These are phyloP conservation scores for Pelodytes ibericus DNA, from an alignment of 2,797 vertebrate genomes.

Conservation along the genomic window DNA sequence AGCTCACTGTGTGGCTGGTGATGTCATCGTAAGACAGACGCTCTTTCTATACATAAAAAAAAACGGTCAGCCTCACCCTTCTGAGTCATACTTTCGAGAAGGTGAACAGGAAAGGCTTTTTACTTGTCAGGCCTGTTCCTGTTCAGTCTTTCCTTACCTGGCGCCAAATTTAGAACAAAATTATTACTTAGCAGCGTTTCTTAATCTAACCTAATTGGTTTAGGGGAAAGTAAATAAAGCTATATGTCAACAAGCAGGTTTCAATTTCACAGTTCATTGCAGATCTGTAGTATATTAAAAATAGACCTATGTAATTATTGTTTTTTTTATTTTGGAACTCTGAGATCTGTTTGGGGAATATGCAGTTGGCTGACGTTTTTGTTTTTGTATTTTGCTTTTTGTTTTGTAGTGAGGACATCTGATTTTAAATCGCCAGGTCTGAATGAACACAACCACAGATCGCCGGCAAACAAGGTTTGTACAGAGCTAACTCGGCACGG, in stretches of 20 bases:
- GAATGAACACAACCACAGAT: background rate
- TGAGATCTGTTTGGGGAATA: too few relatives aligned
- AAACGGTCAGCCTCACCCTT: constrained; percentile 17
- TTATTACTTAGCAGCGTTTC: constrained; percentile 1
- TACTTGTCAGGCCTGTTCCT: background rate
- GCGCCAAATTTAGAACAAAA: constrained; percentile 16
- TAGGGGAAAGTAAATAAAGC: background rate
- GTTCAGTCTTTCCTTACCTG: background rate
- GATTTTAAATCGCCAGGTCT: background rate
- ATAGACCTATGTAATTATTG: background rate
- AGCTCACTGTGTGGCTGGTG: background rate
- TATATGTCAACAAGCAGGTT: too few relatives aligned
- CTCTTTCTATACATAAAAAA: background rate
- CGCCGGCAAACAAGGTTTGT: constrained; percentile 36
- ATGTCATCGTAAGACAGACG: constrained; percentile 13
- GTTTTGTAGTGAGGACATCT: constrained; percentile 14
- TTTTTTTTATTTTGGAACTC: background rate
- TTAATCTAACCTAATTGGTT: background rate
- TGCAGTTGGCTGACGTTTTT: background rate
- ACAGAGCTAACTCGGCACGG: too few relatives aligned
- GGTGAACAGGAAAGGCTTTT: background rate
- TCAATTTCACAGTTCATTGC: too few relatives aligned
- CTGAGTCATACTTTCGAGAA: constrained; percentile 25
- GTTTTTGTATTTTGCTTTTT: background rate
- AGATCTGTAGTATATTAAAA: background rate